Conservation (phyloP, 2,113 vertebrate genomes). For the Xiphorhynchus elegans region DNA sequence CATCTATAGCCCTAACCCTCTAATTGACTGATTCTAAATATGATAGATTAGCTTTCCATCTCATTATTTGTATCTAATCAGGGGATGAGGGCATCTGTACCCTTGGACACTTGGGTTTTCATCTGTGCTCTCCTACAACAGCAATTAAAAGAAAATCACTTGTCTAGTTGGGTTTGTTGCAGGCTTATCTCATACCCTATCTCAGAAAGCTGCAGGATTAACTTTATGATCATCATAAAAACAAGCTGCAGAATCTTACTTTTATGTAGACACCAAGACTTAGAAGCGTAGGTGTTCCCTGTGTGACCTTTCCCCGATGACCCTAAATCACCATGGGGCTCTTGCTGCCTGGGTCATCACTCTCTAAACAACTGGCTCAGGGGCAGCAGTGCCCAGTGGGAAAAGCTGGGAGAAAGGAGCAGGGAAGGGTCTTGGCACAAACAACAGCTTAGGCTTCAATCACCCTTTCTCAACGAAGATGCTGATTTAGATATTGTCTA, state of each 20-base stretch:
- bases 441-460: neutral
- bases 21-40: conserved; percentile 66
- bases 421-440: neutral
- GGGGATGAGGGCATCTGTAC: neutral
- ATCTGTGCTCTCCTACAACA: neutral
- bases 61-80: conserved; percentile 56
- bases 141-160: conserved; percentile 6
- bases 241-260: neutral
- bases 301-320: neutral
- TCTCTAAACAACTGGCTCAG: rapidly evolving
- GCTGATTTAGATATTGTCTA: neutral
- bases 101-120: neutral
- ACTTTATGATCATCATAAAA: neutral
- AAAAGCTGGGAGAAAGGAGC: neutral
- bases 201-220: neutral
- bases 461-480: neutral
- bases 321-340: neutral
- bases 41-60: conserved; percentile 67
- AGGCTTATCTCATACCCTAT: neutral
- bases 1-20: conserved; percentile 37
- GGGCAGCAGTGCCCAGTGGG: neutral
- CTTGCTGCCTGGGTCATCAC: neutral
- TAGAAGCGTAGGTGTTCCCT: neutral
- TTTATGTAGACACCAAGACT: neutral
- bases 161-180: neutral